Conservation (phyloP, 2,113 vertebrate species). For the Prunella himalayana region DNA sequence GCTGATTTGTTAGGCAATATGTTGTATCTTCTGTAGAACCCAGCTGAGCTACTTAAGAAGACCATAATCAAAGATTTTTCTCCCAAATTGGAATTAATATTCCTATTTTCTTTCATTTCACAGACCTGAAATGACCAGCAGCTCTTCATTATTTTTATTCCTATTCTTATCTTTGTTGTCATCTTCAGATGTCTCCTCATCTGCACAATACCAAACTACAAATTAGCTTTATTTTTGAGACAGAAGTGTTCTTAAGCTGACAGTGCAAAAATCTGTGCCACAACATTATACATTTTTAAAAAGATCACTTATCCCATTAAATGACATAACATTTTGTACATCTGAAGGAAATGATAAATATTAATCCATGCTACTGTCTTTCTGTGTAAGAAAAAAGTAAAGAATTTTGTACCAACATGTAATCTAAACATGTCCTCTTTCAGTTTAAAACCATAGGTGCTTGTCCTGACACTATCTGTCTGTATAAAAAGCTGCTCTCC, state of each 20-base stretch:
- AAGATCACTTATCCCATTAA: neutral
- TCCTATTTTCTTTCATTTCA: neutral
- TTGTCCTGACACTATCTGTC: neutral
- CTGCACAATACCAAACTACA: neutral
- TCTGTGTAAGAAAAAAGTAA: neutral
- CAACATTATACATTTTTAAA: neutral
- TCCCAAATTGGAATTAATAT: neutral
- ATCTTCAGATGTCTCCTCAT: conserved; percentile 7
- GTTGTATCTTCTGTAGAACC: neutral
- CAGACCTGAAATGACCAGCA: neutral
- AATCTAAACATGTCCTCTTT: neutral
- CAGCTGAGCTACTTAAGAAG: neutral
- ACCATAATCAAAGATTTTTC: neutral
- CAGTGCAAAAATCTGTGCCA: neutral
- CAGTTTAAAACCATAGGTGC: neutral
- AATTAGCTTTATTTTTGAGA: neutral
- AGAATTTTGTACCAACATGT: neutral
- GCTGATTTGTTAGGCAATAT: neutral
- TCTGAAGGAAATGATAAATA: neutral
- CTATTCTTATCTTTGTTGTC: neutral
- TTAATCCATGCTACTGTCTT: neutral
- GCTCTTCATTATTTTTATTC: neutral
- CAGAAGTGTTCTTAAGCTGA: neutral
- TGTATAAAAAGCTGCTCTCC: neutral
- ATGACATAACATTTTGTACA: neutral